phyloP scores from a whole-genome alignment of 2,888 invertebrate genomes.

The Caenorhabditis plicata region DNA sequence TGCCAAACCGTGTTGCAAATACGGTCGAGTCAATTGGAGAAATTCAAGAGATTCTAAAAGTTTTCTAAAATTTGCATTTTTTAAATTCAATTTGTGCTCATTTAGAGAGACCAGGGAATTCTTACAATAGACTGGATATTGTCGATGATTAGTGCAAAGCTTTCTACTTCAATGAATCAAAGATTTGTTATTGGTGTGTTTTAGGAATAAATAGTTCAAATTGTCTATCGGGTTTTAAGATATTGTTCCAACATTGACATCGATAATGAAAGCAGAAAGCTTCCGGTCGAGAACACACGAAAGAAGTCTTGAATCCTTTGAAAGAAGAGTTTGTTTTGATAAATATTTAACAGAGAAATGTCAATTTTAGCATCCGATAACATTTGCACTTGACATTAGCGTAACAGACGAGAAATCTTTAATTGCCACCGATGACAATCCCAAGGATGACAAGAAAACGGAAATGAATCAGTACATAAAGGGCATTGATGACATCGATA shows the following conservation, averaged over 20 bases:
- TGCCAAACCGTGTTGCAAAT: slow-evolving; percentile 60
- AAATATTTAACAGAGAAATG: not conserved
- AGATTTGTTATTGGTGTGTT: slow-evolving; percentile 38
- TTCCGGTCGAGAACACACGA: slow-evolving; percentile 23
- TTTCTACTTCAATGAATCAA: slow-evolving; percentile 53
- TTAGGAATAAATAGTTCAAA: not conserved
- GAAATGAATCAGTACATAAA: slow-evolving; percentile 55
- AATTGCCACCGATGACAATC: slow-evolving; percentile 9
- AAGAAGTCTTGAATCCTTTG: slow-evolving; percentile 32
- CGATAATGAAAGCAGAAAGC: slow-evolving; percentile 36
- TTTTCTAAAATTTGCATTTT: slow-evolving; percentile 7
- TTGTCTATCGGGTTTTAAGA: slow-evolving; percentile 25
- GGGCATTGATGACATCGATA: slow-evolving; percentile 62
- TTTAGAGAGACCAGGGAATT: slow-evolving; percentile 54
- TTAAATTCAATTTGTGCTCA: not conserved
- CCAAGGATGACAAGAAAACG: slow-evolving; percentile 7
- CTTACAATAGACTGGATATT: slow-evolving; percentile 63
- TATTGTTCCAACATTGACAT: slow-evolving; percentile 37
- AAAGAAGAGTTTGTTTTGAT: slow-evolving; percentile 20
- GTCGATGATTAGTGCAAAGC: slow-evolving; percentile 55
- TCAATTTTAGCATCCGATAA: slow-evolving; percentile 45
- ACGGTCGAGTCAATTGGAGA: slow-evolving; percentile 54
- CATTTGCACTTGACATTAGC: slow-evolving; percentile 52
- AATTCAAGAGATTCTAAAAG: slow-evolving; percentile 54
- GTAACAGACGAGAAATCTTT: slow-evolving; percentile 46